phyloP scores from a whole-genome alignment of 2,113 vertebrate genomes.

The Siniperca chuatsi region DNA sequence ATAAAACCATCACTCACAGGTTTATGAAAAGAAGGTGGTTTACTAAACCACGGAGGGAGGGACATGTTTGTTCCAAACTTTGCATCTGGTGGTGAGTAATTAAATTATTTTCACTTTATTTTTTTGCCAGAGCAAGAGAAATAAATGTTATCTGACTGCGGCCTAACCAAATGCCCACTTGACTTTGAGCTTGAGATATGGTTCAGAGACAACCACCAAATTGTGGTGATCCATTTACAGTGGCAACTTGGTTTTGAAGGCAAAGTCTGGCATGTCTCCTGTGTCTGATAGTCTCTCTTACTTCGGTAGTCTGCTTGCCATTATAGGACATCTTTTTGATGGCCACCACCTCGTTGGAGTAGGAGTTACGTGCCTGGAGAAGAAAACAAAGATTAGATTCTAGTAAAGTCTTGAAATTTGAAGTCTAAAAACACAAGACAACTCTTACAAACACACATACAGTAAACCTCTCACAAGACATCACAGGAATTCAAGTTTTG shows the following conservation, averaged over 20 bases:
- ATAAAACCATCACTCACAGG: slow-evolving; percentile 16
- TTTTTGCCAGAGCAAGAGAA: background rate
- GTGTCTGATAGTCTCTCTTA: slow-evolving; percentile 74
- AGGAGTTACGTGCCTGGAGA: slow-evolving; percentile 93
- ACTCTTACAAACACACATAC: background rate
- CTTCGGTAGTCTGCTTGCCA: slow-evolving; percentile 97
- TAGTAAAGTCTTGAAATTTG: background rate
- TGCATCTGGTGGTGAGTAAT: slow-evolving; percentile 31
- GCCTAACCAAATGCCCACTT: slow-evolving; percentile 1
- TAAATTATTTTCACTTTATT: slow-evolving; percentile 23
- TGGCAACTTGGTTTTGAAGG: background rate
- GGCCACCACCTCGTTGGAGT: slow-evolving; percentile 97
- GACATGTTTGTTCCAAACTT: slow-evolving; percentile 24
- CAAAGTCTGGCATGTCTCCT: background rate
- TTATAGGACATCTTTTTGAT: slow-evolving; percentile 99
- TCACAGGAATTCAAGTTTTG: background rate
- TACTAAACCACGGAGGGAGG: slow-evolving; percentile 18
- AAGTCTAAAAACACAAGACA: background rate
- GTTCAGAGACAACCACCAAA: slow-evolving; percentile 1
- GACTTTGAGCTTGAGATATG: slow-evolving; percentile 3
- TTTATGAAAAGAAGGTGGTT: slow-evolving; percentile 27
- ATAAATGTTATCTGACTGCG: background rate
- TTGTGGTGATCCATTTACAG: background rate
- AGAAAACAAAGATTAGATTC: slow-evolving; percentile 18
- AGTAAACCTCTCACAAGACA: slow-evolving; percentile 1